phyloP scores from a whole-genome alignment of 2,113 vertebrate genomes.

The Elgaria multicarinata region DNA sequence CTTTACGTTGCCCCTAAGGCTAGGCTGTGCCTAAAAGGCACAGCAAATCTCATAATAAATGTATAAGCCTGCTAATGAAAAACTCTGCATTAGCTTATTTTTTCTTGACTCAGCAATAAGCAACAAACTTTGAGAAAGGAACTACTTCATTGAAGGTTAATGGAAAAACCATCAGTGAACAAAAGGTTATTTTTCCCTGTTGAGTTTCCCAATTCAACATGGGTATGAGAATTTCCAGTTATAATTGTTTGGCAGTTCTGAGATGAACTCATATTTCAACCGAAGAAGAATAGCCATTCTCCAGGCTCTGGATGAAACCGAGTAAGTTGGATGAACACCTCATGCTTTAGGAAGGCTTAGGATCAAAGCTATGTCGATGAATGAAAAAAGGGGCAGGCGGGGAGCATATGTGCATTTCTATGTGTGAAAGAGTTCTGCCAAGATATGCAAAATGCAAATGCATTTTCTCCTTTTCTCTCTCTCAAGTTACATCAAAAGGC shows the following conservation, averaged over 20 bases:
- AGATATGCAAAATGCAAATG: background rate
- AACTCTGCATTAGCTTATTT: background rate
- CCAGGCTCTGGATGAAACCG: background rate
- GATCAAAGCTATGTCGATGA: constrained; percentile 18
- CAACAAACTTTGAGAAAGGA: background rate
- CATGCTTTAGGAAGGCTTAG: background rate
- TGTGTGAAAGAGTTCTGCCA: background rate
- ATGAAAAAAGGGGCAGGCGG: background rate
- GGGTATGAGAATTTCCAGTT: background rate
- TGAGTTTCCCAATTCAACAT: background rate
- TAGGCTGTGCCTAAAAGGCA: background rate
- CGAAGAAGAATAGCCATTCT: background rate
- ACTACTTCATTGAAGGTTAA: background rate
- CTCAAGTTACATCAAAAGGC: background rate
- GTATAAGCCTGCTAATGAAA: constrained; percentile 13
- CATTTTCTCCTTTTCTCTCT: background rate
- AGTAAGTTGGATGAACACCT: background rate
- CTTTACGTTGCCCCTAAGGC: background rate
- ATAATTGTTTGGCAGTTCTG: background rate
- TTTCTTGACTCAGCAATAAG: background rate
- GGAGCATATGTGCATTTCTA: background rate
- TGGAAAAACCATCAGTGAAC: background rate
- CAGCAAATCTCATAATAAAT: background rate
- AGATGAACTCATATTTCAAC: background rate
- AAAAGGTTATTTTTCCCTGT: background rate